Percentiles rank a stretch among this genome's conserved stretches.
phyloP scores from a whole-genome alignment of 2,888 invertebrate genomes.

The Lithophane ornitopus region DNA sequence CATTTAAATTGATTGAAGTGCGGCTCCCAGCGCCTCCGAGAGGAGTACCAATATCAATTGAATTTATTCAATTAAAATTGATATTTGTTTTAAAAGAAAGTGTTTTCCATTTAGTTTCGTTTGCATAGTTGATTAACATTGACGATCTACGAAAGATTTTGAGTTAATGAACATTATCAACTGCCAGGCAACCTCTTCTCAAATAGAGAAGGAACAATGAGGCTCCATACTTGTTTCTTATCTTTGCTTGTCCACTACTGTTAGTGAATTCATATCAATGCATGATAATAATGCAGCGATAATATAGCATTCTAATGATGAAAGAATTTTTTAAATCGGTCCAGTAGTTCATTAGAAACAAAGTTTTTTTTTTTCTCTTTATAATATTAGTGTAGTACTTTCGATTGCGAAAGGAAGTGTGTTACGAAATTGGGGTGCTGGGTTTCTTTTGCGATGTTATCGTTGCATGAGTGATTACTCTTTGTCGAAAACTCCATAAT shows the following conservation, averaged over 20 bases:
- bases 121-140: constrained; percentile 12
- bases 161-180: too few relatives aligned
- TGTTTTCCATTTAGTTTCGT: constrained; percentile 18
- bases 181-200: background rate
- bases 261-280: background rate
- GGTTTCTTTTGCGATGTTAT: background rate
- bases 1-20: constrained; percentile 26
- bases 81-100: constrained; percentile 21
- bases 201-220: background rate
- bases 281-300: too few relatives aligned
- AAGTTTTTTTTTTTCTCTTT: too few relatives aligned
- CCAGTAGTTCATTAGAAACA: too few relatives aligned
- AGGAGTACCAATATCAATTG: constrained; percentile 32
- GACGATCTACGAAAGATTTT: background rate
- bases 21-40: constrained; percentile 1
- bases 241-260: background rate
- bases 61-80: constrained; percentile 42
- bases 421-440: background rate
- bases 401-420: background rate
- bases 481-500: too few relatives aligned
- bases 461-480: too few relatives aligned
- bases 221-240: background rate
- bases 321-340: too few relatives aligned
- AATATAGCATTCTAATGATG: too few relatives aligned
- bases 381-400: too few relatives aligned